Base-by-base conservation (phyloP, 23 tunicate genomes). In the Halocynthia aurantium region DNA sequence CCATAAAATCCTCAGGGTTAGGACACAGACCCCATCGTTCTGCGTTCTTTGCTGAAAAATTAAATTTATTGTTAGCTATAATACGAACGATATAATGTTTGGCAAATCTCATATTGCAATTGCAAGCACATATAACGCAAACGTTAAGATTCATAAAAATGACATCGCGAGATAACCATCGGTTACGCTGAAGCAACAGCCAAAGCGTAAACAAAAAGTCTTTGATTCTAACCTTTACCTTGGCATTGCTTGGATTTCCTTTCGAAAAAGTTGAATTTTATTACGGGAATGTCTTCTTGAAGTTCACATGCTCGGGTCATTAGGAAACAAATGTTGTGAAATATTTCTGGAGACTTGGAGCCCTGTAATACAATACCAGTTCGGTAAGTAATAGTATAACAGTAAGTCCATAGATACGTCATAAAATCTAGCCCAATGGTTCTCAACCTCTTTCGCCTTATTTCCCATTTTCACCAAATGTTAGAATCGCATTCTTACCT, bases 241-340 rank as follows among this genome's bases (percentile, higher is more conserved):
- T 70, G 75, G 54, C 84, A 80, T 69, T 69, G 67, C 67, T 5
- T 56, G 50, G 53, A 65, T 5, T 0, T 11, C 19, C 49, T 40
- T 65, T 65, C 56, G 1, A 19, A n/a, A 49, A 74, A 54, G 57
- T 74, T 64, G 22, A 52, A 74, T 52, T 22, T 78, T 8, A 88
- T 52, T 8, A 88, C 19, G 6, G 84, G 84, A 57, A 88, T 65
- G 60, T 88, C 84, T 67, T 52, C 61, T 61, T 88, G 95, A 6
- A 67, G 67, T 60, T 88, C 84, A 54, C 95, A 88, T 7, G 95
- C 95, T 50, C 75, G 64, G 8, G 88, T 77, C 49, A 79, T 49
- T 31, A 83, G 70, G 61, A 69, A 67, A 57, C 95, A 88, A 15
- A 88, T 62, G 58, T 83, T 83, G 7, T 21, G 56, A 18, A 74